Conservation (phyloP, 2,113 vertebrate species). For the Solea senegalensis region DNA sequence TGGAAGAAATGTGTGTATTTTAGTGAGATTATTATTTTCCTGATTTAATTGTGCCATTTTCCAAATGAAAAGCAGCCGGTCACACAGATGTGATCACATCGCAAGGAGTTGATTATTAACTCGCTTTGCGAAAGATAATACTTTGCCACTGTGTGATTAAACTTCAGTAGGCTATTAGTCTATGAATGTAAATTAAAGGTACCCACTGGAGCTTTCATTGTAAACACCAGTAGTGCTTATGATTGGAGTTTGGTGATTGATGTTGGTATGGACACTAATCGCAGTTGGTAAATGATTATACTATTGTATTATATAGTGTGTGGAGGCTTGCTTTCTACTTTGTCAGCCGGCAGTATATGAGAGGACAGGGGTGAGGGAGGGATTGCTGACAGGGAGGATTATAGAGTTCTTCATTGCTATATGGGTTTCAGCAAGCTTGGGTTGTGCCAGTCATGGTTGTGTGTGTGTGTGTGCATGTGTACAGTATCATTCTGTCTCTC, state of each 20-base stretch:
- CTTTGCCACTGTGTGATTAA: not conserved
- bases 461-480: conserved; percentile 20
- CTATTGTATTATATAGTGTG: conserved; percentile 18
- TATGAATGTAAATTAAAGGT: conserved; percentile 17
- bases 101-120: not conserved
- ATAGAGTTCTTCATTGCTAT: conserved; percentile 68
- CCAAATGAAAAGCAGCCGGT: not conserved
- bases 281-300: conserved; percentile 20
- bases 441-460: conserved; percentile 43
- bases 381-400: conserved; percentile 79
- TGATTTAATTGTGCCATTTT: no score
- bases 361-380: conserved; percentile 63
- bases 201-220: conserved; percentile 9
- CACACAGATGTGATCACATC: conserved; percentile 8
- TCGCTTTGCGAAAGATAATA: no score
- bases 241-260: not conserved
- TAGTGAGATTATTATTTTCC: no score
- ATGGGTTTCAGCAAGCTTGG: conserved; percentile 66
- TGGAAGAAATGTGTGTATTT: not conserved
- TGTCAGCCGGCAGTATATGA: conserved; percentile 69
- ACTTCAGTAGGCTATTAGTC: not conserved
- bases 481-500: conserved; percentile 52
- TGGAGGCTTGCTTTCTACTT: conserved; percentile 40
- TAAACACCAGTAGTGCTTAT: conserved; percentile 6
- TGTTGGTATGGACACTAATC: not conserved